These are phyloP conservation scores for Sapajus apella DNA, from an alignment of 2,113 vertebrate genomes.

Conservation along the genomic window DNA sequence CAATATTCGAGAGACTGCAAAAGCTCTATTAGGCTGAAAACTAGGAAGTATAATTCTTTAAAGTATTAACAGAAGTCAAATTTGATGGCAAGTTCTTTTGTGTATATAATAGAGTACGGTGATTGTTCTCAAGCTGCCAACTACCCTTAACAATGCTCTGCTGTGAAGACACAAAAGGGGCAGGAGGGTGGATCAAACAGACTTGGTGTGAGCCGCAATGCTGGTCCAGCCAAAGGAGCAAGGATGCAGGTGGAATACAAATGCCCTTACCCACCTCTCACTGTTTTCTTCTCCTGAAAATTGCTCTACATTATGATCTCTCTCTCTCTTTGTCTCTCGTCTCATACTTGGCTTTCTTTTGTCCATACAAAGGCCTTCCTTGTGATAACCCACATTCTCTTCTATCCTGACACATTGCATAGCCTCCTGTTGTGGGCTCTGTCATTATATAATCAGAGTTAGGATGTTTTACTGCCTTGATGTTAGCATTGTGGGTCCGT, in stretches of 20 bases:
- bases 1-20: not conserved
- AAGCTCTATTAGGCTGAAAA: not conserved
- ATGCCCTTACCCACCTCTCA: not conserved
- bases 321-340: not conserved
- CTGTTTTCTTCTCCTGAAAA: not conserved
- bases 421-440: not conserved
- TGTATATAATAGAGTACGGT: not conserved
- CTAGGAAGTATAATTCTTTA: not conserved
- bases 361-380: not conserved
- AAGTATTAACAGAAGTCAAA: not conserved
- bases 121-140: not conserved
- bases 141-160: not conserved
- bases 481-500: not conserved
- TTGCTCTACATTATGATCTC: not conserved
- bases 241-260: accelerated
- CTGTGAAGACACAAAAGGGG: not conserved
- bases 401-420: not conserved
- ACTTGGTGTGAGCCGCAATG: not conserved
- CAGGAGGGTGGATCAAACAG: no score
- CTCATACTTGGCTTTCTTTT: not conserved
- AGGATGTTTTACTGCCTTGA: not conserved
- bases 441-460: not conserved
- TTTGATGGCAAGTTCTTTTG: not conserved
- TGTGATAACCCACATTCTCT: not conserved
- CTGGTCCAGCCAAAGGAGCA: not conserved